Conservation (phyloP, 2,113 vertebrate genomes). For the Coptodon bakossiorum region DNA sequence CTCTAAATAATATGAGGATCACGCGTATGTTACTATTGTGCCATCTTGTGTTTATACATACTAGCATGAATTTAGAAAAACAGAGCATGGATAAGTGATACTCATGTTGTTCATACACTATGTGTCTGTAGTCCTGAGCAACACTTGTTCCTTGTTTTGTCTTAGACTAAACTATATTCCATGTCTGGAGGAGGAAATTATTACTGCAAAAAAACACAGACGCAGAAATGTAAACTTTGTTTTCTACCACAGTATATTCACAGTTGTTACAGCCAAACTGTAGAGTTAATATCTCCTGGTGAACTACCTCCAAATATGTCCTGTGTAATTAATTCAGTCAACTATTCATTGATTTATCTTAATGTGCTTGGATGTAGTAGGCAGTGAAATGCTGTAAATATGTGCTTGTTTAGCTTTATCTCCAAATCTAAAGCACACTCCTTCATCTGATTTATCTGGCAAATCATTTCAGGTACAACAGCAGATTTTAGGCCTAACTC, state of each 20-base stretch:
- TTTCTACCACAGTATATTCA: not conserved
- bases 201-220: not conserved
- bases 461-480: not conserved
- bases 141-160: not conserved
- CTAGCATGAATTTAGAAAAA: not conserved
- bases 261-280: not conserved
- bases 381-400: conserved; percentile 26
- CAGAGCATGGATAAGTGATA: not conserved
- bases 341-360: not conserved
- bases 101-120: not conserved
- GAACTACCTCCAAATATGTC: conserved; percentile 3
- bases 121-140: not conserved
- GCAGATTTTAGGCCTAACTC: not conserved
- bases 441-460: not conserved
- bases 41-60: not conserved
- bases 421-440: not conserved
- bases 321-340: not conserved
- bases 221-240: not conserved
- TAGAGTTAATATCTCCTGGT: not conserved
- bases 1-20: not conserved
- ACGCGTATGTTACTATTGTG: not conserved
- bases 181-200: not conserved
- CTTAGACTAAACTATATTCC: not conserved
- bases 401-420: conserved; percentile 3
- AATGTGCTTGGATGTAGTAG: not conserved